Evolutionary conservation across 2,888 invertebrate species (phyloP), one percentile per base, ranked within the genome.

Genomic region (Eristalinus sepulchralis): DNA sequence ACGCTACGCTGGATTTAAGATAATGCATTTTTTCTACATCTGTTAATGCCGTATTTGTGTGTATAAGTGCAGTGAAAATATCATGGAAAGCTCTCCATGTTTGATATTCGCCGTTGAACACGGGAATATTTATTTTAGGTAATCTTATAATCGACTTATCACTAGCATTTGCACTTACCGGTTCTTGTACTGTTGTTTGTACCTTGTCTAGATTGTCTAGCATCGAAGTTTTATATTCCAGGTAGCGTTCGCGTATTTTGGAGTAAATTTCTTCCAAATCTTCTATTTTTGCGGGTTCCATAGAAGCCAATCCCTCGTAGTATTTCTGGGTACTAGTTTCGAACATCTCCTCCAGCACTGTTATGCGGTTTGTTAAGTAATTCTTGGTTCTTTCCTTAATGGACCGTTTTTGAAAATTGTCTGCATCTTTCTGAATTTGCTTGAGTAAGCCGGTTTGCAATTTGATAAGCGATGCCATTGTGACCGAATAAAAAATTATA

Each of bases 71-170:
- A 5, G 57, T 36, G n/a, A 62, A 47, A 11, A 71, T 39, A 20
- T 62, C 62, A 10, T 72, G 47, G 47, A 72, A 72, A 1, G 62
- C 10, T 60, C 62, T 39, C 72, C 72, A 72, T 0, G 31, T 72
- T 10, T 72, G 17, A 33, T 72, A 72, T 13, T 22, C 33, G 17
- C 62, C 62, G 10, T 39, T 27, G 17, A 72, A 72, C 8, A 62
- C 60, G 2, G 72, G 63, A 9, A 17, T 53, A 13, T n/a, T 53
- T 53, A 53, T n/a, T 17, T 53, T 53, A 1, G 53, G 53, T 8
- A 53, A 53, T n/a, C 13, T 53, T 53, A n/a, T 5, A 3, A 5
- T n/a, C 13, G 39, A 2, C n/a, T n/a, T n/a, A n/a, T n/a, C n/a
- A 11, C n/a, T 39, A 13, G 3, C 13, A 53, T 17, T 53, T 11